phyloP scores from a whole-genome alignment of 2,888 invertebrate genomes.

The Mythimna lalbum region DNA sequence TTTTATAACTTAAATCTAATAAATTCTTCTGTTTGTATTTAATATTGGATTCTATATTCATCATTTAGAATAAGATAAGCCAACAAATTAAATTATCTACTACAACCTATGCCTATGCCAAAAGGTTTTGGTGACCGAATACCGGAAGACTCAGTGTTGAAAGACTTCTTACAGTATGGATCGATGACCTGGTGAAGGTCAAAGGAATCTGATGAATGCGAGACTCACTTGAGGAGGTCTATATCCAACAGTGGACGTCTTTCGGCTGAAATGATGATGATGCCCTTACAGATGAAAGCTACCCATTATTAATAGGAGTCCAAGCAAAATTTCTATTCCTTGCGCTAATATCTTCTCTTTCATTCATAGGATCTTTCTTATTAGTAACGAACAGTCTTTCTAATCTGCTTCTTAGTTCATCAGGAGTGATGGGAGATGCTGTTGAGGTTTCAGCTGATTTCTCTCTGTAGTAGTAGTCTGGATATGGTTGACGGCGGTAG shows the following conservation, averaged over 20 bases:
- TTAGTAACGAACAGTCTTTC: constrained; percentile 88
- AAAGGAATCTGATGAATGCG: too few species aligned
- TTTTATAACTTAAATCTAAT: neutral
- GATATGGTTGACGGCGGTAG: constrained; percentile 79
- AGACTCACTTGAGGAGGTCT: too few species aligned
- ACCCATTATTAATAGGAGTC: constrained; percentile 84
- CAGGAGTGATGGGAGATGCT: constrained; percentile 86
- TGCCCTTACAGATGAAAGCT: constrained; percentile 3
- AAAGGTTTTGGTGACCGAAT: too few species aligned
- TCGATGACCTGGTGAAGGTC: too few species aligned
- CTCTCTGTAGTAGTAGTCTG: constrained; percentile 81
- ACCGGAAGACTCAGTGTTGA: too few species aligned
- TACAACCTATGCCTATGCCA: too few species aligned
- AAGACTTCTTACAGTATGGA: too few species aligned
- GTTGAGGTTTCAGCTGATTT: constrained; percentile 81
- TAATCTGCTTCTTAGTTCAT: constrained; percentile 88
- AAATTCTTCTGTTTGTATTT: too few species aligned
- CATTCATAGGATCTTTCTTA: constrained; percentile 77
- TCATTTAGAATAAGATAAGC: too few species aligned
- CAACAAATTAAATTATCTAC: too few species aligned
- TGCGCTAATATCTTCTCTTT: constrained; percentile 77
- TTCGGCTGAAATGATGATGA: too few species aligned
- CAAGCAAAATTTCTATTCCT: constrained; percentile 86
- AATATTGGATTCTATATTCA: too few species aligned
- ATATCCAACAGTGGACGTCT: neutral